Base-by-base conservation (phyloP, 2,113 vertebrate genomes). In the Rhagologus leucostigma region DNA sequence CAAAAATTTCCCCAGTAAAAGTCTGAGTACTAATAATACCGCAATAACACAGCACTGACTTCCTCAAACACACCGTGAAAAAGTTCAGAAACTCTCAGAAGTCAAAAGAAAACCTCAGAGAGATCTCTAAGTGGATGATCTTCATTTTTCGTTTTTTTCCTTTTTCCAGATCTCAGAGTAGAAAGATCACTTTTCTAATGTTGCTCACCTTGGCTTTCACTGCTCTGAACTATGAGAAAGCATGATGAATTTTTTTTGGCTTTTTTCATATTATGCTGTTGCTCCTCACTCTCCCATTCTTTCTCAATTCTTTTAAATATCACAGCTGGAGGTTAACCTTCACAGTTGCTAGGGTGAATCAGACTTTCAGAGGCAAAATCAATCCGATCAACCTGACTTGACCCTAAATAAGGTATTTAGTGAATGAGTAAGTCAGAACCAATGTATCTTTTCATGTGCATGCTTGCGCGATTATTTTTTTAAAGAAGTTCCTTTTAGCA, bases 391-490 rank as follows among this genome's bases (percentile, higher is more conserved):
- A 71, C 92, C 85, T 90, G 85, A 88, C 77, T 59, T 96, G 96
- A 97, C 92, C 90, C 68, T 82, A 89, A 46, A 69, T 35, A 78
- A 95, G 65, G 71, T 65, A 65, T 87, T 86, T 80, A 90, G 84
- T 63, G 82, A 78, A 91, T 95, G 94, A 95, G 85, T 94, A 95
- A 97, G 67, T 91, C 94, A 92, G 60, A 91, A 86, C 29, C 41
- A 93, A 92, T 9, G 8, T 63, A 60, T 92, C 90, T 87, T 91
- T 97, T 97, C 95, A 73, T 97, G 93, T 93, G 69, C 63, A 52
- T 95, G 84, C 96, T 96, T 97, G 92, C 95, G 85, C 0, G 9
- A 74, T 78, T 89, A 68, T 91, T 87, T 94, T 95, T 91, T 68
- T 32, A 65, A 82, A 86, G 62, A 80, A 64, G 67, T 53, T 95